Conservation (phyloP, 2,797 vertebrate species). For the Pangasius larnaudii region DNA sequence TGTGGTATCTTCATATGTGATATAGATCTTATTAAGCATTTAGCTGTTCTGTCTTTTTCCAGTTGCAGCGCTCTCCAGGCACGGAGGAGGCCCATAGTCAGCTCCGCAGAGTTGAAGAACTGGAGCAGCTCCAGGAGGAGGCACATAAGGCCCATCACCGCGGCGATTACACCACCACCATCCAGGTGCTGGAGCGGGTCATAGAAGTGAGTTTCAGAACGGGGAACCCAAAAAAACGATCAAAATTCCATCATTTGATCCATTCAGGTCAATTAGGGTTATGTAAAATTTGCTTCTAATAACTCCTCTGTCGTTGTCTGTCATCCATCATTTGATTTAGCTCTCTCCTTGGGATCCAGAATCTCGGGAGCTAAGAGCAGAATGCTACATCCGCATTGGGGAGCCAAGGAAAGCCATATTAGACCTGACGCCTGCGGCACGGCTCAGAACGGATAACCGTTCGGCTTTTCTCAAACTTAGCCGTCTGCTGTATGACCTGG, state of each 20-base stretch:
- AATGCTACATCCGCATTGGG: constrained; percentile 79
- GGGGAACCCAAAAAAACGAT: too few species aligned
- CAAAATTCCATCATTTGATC: neutral
- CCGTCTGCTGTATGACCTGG: constrained; percentile 79
- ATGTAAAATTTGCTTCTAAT: neutral
- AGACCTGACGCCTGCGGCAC: constrained; percentile 80
- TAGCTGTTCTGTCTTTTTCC: neutral
- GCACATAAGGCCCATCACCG: constrained; percentile 71
- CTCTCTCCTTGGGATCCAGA: constrained; percentile 84
- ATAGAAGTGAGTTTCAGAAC: constrained; percentile 73
- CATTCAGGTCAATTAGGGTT: neutral
- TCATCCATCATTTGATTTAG: constrained; percentile 57
- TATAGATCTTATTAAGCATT: neutral
- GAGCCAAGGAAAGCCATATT: constrained; percentile 82
- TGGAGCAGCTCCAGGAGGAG: constrained; percentile 77
- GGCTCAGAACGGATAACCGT: constrained; percentile 83
- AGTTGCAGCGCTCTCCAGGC: constrained; percentile 77
- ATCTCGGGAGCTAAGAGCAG: constrained; percentile 80
- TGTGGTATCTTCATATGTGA: neutral
- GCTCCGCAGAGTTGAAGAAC: constrained; percentile 70
- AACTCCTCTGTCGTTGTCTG: neutral
- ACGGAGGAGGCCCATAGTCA: constrained; percentile 78
- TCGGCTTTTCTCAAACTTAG: constrained; percentile 83
- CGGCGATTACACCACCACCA: constrained; percentile 73
- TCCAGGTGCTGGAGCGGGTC: constrained; percentile 74